Conservation (phyloP, 2,797 vertebrate species). For the Lepilemur septentrionalis region DNA sequence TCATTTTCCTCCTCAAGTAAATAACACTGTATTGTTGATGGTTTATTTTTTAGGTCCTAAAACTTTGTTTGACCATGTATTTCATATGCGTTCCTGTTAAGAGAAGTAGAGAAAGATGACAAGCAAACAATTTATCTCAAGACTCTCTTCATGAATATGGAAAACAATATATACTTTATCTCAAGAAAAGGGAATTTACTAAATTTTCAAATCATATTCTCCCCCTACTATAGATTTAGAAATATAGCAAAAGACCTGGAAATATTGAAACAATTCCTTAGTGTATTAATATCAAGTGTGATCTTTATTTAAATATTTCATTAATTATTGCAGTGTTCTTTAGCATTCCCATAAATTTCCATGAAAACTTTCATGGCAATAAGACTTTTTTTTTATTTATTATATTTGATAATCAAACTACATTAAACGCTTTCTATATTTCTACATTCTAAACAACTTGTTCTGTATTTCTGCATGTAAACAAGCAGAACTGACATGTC, state of each 20-base stretch:
- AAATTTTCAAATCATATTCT: neutral
- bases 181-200: neutral
- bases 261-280: neutral
- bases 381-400: neutral
- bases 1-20: neutral
- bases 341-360: neutral
- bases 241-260: neutral
- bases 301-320: neutral
- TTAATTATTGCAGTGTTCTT: neutral
- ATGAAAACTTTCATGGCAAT: neutral
- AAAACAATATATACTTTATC: neutral
- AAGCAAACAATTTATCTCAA: neutral
- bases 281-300: neutral
- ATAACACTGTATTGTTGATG: neutral
- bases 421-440: neutral
- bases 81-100: neutral
- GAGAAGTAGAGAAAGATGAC: neutral
- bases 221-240: neutral
- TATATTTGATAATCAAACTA: neutral
- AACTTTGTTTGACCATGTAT: neutral
- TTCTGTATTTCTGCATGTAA: neutral
- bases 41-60: no score
- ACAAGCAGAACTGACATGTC: neutral
- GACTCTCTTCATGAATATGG: neutral
- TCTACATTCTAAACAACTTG: neutral